Conservation (phyloP, 2,113 vertebrate genomes). For the Oncorhynchus keta region DNA sequence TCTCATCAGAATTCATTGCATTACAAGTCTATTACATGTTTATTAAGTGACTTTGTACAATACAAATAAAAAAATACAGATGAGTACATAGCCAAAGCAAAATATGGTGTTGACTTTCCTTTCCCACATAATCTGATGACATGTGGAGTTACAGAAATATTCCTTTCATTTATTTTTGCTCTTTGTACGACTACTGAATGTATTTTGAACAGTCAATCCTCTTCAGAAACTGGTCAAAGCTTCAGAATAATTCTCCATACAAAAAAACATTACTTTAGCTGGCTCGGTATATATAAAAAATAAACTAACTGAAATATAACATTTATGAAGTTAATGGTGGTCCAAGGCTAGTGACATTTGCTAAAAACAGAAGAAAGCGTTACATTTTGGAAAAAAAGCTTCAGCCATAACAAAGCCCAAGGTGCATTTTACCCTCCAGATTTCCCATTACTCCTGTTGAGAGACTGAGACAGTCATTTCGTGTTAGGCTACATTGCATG, state of each 20-base stretch:
- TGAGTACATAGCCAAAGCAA: constrained; percentile 95
- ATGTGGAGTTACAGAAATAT: constrained; percentile 47
- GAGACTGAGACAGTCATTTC: constrained; percentile 62
- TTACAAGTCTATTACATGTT: constrained; percentile 83
- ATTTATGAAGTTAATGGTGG: constrained; percentile 86
- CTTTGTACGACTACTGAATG: constrained; percentile 21
- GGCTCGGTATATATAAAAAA: constrained; percentile 84
- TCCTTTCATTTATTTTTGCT: constrained; percentile 18
- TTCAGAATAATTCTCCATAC: constrained; percentile 59
- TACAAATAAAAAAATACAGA: constrained; percentile 98
- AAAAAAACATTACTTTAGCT: constrained; percentile 85
- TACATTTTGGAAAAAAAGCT: constrained; percentile 80
- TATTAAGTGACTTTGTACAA: constrained; percentile 99
- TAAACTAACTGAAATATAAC: constrained; percentile 92
- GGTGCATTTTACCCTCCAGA: constrained; percentile 80
- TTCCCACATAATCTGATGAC: constrained; percentile 78
- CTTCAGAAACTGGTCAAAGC: constrained; percentile 74
- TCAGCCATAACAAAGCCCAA: constrained; percentile 84
- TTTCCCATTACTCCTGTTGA: constrained; percentile 74
- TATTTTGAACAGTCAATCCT: constrained; percentile 55
- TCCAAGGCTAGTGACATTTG: constrained; percentile 81
- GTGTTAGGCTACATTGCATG: constrained; percentile 78
- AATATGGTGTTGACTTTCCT: constrained; percentile 77
- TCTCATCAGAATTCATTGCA: constrained; percentile 24
- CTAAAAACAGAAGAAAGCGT: constrained; percentile 83